phyloP scores from a whole-genome alignment of 2,888 invertebrate genomes.

The Cheilosia vernalis region DNA sequence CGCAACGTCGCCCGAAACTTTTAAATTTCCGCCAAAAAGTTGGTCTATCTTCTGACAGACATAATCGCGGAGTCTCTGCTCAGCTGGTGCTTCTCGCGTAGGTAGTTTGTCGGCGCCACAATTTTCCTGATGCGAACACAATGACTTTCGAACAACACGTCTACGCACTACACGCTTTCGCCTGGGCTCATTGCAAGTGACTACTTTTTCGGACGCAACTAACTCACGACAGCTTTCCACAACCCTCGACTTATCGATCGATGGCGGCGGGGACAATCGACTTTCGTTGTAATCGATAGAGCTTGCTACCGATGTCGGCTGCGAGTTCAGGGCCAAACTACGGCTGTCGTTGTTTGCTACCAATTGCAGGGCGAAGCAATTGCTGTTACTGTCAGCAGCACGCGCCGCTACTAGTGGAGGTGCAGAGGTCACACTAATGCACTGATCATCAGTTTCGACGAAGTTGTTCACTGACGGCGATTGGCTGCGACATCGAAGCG shows the following conservation, averaged over 20 bases:
- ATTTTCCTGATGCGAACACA: constrained; percentile 37
- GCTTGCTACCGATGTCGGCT: neutral
- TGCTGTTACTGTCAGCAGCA: constrained; percentile 68
- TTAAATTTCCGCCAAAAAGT: constrained; percentile 59
- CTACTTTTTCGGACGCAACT: constrained; percentile 41
- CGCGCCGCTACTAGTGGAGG: constrained; percentile 36
- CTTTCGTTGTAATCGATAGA: constrained; percentile 28
- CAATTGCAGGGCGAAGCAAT: constrained; percentile 12
- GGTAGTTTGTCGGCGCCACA: constrained; percentile 4
- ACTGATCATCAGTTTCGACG: constrained; percentile 44
- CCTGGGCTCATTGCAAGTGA: constrained; percentile 55
- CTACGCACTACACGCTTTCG: constrained; percentile 66
- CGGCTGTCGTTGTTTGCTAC: constrained; percentile 6
- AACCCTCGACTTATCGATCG: constrained; percentile 49
- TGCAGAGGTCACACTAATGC: constrained; percentile 32
- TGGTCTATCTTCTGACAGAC: constrained; percentile 60
- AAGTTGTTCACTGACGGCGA: constrained; percentile 28
- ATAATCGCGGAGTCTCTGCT: constrained; percentile 48
- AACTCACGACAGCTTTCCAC: constrained; percentile 29
- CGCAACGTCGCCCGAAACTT: constrained; percentile 34
- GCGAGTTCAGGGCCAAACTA: constrained; percentile 56
- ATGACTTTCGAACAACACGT: constrained; percentile 64
- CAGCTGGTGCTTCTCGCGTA: neutral
- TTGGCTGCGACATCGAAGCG: constrained; percentile 47
- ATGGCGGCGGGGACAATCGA: neutral